Percentiles rank a stretch among this genome's conserved stretches.
These are phyloP conservation scores for Mactra quadrangularis DNA, from an alignment of 1,140 invertebrate genomes.

Conservation along the genomic window DNA sequence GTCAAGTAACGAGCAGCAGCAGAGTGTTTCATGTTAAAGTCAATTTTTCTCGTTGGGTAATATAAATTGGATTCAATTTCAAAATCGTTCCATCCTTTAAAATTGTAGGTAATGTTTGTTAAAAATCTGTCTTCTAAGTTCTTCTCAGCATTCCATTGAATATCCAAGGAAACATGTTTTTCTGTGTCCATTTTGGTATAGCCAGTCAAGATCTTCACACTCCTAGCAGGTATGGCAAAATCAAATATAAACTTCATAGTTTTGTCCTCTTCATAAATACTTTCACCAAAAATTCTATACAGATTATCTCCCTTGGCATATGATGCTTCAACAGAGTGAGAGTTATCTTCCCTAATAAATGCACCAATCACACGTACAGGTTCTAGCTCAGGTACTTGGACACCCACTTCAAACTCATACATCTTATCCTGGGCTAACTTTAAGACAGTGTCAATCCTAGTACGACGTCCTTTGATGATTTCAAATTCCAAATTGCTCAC, in stretches of 20 bases:
- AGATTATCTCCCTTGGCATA: slow-evolving; percentile 36
- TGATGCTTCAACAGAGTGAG: slow-evolving; percentile 12
- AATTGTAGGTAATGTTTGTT: slow-evolving; percentile 32
- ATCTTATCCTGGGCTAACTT: slow-evolving; percentile 38
- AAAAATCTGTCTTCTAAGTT: slow-evolving; percentile 45
- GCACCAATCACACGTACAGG: slow-evolving; percentile 32
- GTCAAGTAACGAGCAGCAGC: slow-evolving; percentile 44
- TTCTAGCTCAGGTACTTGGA: slow-evolving; percentile 34
- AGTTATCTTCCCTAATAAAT: slow-evolving; percentile 23
- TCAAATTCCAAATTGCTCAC: slow-evolving; percentile 58
- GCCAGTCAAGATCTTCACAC: slow-evolving; percentile 25
- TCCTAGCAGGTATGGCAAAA: slow-evolving; percentile 33
- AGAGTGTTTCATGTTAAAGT: slow-evolving; percentile 55
- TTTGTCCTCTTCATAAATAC: slow-evolving; percentile 5
- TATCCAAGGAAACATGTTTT: slow-evolving; percentile 39
- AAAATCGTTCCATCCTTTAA: slow-evolving; percentile 47
- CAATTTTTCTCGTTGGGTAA: slow-evolving; percentile 56
- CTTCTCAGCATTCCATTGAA: slow-evolving; percentile 61
- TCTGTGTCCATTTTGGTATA: background rate
- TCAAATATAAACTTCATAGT: slow-evolving; percentile 23
- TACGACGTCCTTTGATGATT: slow-evolving; percentile 47
- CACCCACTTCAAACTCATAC: slow-evolving; percentile 47
- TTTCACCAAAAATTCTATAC: slow-evolving; percentile 36
- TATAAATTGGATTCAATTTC: slow-evolving; percentile 40
- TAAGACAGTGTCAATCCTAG: slow-evolving; percentile 33